phyloP scores from a whole-genome alignment of 1,140 invertebrate genomes.

The Heliconius hewitsoni region DNA sequence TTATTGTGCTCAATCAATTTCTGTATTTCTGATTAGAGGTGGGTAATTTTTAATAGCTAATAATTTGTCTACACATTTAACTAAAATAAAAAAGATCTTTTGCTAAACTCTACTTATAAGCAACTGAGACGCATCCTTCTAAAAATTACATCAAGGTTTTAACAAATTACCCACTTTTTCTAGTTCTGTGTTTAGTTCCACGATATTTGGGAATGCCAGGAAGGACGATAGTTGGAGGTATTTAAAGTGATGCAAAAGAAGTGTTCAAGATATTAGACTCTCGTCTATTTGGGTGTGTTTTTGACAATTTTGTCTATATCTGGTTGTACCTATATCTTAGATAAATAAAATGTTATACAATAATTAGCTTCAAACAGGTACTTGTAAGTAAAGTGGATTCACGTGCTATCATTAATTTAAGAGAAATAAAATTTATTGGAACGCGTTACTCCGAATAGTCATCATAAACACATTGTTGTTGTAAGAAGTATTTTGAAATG shows the following conservation, averaged over 20 bases:
- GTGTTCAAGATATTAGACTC: conserved; percentile 65
- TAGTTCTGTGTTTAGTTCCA: conserved; percentile 20
- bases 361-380: conserved; percentile 55
- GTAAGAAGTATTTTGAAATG: conserved; percentile 4
- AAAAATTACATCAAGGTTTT: background rate
- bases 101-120: background rate
- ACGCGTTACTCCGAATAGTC: conserved; percentile 23
- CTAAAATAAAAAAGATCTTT: no score
- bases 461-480: background rate
- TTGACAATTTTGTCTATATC: conserved; percentile 64
- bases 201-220: conserved; percentile 26
- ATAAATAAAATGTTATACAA: conserved; percentile 54
- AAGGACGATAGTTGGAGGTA: conserved; percentile 27
- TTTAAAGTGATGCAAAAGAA: conserved; percentile 53
- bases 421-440: conserved; percentile 19
- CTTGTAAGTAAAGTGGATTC: conserved; percentile 50
- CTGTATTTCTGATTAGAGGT: conserved; percentile 23
- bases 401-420: conserved; percentile 56
- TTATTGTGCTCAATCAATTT: conserved; percentile 48
- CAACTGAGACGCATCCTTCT: background rate
- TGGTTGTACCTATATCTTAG: conserved; percentile 58
- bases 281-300: conserved; percentile 62
- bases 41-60: background rate
- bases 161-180: background rate
- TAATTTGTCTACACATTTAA: background rate